Evolutionary conservation across 2,113 vertebrate species (phyloP), one percentile per base, ranked within the genome.

Genomic region (Piliocolobus tephrosceles): DNA sequence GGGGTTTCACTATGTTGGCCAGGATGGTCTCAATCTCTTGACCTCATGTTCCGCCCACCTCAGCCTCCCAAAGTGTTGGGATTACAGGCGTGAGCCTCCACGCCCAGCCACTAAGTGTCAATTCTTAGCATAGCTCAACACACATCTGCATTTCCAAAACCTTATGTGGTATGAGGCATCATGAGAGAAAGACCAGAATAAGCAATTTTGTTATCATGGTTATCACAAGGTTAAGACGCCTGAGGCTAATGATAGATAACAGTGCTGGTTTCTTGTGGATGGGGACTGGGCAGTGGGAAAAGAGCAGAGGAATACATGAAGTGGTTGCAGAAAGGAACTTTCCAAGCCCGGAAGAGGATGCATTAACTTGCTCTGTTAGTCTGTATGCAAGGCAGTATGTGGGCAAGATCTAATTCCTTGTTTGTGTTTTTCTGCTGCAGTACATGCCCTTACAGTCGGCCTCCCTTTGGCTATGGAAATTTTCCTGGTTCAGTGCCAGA

Each of bases 371-470:
- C 68, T 92, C 52, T 57, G 0, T 68, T 90, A 78, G 61, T 75
- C 9, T 87, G 90, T 97, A 81, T 97, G 58, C 89, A 93, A 82
- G 76, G 38, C 83, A 88, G 3, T 25, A n/a, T 70, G n/a, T 64
- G 50, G 70, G 27, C 88, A 93, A 85, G 70, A 94, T 88, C 50
- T 97, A 94, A 97, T 87, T 35, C 73, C 64, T 90, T 73, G 93
- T 95, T 96, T 95, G 6, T 96, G 5, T 98, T 82, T 98, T 98
- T 96, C 94, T 96, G 14, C 95, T 98, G 94, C 98, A 99, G 99
- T 98, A 98, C 98, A 0, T 99, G 98, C 96, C 98, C 98, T 35
- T 98, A 99, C 93, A 98, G 98, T 90, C 97, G 86, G 8, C 98
- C 99, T 97, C 97, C 98, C 0, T 98, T 98, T 97, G 97, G 90